Conservation (phyloP, 2,888 invertebrate genomes). For the Liposcelis brunnea region DNA sequence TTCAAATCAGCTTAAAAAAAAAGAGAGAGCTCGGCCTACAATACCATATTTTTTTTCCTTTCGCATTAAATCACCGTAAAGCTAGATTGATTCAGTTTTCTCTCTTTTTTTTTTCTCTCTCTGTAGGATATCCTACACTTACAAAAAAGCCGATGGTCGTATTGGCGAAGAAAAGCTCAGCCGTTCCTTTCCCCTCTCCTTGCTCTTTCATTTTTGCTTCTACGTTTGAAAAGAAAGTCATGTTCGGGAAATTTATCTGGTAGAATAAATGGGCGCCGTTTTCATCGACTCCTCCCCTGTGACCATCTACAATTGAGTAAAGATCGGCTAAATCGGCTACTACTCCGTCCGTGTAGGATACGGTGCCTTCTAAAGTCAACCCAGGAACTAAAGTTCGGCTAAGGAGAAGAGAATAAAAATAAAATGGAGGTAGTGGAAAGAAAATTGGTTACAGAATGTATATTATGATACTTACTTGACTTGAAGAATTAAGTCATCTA, state of each 20-base stretch:
- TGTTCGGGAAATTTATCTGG: constrained; percentile 8
- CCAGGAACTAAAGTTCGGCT: not conserved
- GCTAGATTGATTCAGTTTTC: no score
- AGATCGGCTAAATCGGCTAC: constrained; percentile 3
- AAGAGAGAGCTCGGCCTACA: no score
- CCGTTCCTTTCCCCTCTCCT: not conserved
- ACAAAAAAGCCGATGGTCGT: not conserved
- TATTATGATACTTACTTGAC: constrained; percentile 6
- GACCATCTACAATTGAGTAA: not conserved
- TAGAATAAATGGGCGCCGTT: constrained; percentile 1
- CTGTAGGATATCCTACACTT: not conserved
- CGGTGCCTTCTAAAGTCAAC: not conserved
- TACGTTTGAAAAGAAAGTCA: constrained; percentile 1
- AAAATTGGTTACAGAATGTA: no score
- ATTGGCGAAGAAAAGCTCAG: constrained; percentile 1
- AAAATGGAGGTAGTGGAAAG: no score
- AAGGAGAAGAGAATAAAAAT: no score
- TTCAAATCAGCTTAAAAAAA: no score
- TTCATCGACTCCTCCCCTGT: constrained; percentile 1
- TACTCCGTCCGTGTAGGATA: not conserved
- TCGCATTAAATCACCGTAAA: no score
- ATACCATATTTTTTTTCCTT: no score
- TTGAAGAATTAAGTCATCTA: not conserved
- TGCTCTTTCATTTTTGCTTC: not conserved
- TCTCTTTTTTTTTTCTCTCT: no score